Evolutionary conservation across 1,140 invertebrate species (phyloP), one percentile per base, ranked within the genome.

Genomic region (Drosophila athabasca): DNA sequence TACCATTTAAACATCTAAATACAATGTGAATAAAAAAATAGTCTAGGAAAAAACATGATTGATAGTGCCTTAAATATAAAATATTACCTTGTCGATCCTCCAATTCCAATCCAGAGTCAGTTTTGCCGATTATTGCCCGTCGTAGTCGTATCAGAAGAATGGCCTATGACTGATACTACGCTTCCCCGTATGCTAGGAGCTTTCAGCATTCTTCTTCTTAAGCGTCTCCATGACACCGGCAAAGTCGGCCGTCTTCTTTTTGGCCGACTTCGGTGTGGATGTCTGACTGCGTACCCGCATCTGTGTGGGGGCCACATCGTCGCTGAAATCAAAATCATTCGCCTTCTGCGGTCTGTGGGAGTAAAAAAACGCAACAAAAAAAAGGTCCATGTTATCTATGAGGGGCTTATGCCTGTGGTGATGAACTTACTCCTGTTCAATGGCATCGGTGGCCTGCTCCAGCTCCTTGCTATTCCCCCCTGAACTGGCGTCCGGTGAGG

Each of bases 161-260:
- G 35, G 35, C 35, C 11, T 39, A 39, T 39, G 35, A 22, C 53
- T 35, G 13, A 55, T 15, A 6, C 53, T 39, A 45, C 39, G 39
- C 13, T 58, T 74, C n/a, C 51, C 43, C 15, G 31, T 39, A 13
- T 79, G 79, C 76, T 88, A 87, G 61, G 75, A 74, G 51, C 89
- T 69, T 46, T 90, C 89, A 0, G 89, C 85, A 41, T 90, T 90
- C 57, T 90, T 90, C 67, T 91, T 91, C 45, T 91, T 91, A 87
- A 94, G 92, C 0, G 93, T 94, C 1, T 93, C 93, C 44, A 94
- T 85, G 6, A 94, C 94, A 8, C 93, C 93, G 45, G 94, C 94
- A 59, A 94, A 93, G 79, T 93, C 94, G 0, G 94, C 94, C 2
- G 94, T 94, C 90, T 94, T 94, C 76, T 94, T 94, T 72, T 94